These are phyloP conservation scores for Ptilonorhynchus violaceus DNA, from an alignment of 2,113 vertebrate genomes.

Conservation along the genomic window DNA sequence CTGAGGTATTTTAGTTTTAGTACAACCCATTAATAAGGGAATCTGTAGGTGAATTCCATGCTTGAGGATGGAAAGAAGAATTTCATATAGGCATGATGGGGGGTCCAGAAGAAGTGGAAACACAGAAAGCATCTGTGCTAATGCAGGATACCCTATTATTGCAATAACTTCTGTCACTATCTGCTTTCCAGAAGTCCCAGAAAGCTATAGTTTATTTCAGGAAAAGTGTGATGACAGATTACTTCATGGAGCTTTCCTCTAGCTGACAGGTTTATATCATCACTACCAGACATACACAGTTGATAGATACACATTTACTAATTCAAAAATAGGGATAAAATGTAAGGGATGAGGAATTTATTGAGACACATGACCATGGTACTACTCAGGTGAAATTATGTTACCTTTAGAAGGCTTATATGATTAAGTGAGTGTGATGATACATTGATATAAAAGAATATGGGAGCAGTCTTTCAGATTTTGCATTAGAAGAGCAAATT, in stretches of 20 bases:
- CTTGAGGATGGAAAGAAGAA: not conserved
- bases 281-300: not conserved
- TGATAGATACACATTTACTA: not conserved
- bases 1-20: not conserved
- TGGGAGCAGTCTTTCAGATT: not conserved
- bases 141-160: not conserved
- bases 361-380: not conserved
- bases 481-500: not conserved
- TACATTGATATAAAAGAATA: not conserved
- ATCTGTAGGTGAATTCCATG: not conserved
- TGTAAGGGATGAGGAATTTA: not conserved
- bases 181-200: not conserved
- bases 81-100: not conserved
- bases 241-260: not conserved
- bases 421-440: not conserved
- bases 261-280: not conserved
- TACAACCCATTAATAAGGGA: not conserved
- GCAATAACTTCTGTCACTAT: not conserved
- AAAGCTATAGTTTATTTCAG: not conserved
- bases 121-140: not conserved
- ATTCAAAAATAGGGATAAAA: not conserved
- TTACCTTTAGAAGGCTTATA: not conserved
- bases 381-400: not conserved
- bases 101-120: not conserved
- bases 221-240: not conserved